Conservation (phyloP, 2,888 invertebrate species). For the Xestia sexstrigata region DNA sequence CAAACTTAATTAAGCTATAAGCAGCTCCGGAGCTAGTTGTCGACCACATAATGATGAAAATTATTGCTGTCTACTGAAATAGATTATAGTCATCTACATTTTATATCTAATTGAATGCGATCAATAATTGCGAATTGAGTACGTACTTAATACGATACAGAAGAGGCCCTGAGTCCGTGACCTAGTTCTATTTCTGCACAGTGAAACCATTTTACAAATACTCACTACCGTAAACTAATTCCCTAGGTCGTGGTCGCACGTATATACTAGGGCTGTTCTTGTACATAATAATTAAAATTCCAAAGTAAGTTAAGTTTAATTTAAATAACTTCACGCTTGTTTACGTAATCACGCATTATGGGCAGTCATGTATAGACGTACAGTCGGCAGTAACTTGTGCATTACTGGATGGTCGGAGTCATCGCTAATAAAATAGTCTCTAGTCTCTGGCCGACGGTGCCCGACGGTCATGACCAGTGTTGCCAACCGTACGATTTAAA, state of each 20-base stretch:
- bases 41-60: no score
- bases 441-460: neutral
- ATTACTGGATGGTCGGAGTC: slow-evolving; percentile 3
- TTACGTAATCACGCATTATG: neutral
- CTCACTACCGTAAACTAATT: neutral
- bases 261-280: neutral
- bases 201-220: neutral
- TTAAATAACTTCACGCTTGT: slow-evolving; percentile 1
- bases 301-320: neutral
- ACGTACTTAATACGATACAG: neutral
- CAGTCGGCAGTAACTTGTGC: slow-evolving; percentile 13
- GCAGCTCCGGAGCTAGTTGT: no score
- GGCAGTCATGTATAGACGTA: neutral
- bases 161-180: neutral
- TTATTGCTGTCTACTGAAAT: no score
- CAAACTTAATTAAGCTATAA: no score
- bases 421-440: slow-evolving; percentile 22
- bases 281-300: neutral
- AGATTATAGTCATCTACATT: neutral
- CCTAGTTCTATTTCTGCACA: neutral
- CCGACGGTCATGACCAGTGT: no score
- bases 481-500: no score
- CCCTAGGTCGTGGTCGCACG: neutral
- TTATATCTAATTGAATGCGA: neutral
- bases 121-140: neutral